phyloP scores from a whole-genome alignment of 2,888 invertebrate species.

The Orchesellides sinensis region DNA sequence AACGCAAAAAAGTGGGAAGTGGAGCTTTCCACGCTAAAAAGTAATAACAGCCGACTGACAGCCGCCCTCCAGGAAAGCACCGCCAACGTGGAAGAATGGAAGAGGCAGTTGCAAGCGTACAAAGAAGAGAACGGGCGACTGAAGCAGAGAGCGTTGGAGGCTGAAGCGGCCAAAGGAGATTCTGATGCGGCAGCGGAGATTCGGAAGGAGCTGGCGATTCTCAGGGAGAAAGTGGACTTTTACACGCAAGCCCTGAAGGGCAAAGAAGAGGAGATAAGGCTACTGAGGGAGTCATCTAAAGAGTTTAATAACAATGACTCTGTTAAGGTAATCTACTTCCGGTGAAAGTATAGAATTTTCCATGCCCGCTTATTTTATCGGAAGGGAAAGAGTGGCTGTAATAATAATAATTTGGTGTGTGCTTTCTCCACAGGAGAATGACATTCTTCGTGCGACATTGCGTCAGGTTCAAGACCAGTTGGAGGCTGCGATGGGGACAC shows the following conservation, averaged over 20 bases:
- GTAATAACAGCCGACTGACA: slow-evolving; percentile 95
- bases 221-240: slow-evolving; percentile 66
- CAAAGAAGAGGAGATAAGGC: slow-evolving; percentile 69
- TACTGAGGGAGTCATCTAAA: slow-evolving; percentile 68
- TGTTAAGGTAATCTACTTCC: slow-evolving; percentile 53
- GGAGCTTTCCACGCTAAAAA: slow-evolving; percentile 95
- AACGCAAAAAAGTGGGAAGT: slow-evolving; percentile 99
- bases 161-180: slow-evolving; percentile 75
- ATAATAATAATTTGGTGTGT: not conserved
- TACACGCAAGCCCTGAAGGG: slow-evolving; percentile 67
- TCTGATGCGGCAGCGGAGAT: slow-evolving; percentile 70
- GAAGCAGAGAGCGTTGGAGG: slow-evolving; percentile 78
- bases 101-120: slow-evolving; percentile 77
- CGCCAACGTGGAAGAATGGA: slow-evolving; percentile 98
- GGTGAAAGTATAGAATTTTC: not conserved
- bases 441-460: slow-evolving; percentile 71
- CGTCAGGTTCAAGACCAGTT: slow-evolving; percentile 85
- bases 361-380: too few relatives aligned
- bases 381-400: too few relatives aligned
- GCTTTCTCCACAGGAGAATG: slow-evolving; percentile 67
- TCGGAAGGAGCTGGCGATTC: slow-evolving; percentile 66
- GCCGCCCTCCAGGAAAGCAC: slow-evolving; percentile 97
- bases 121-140: slow-evolving; percentile 93
- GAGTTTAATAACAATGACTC: slow-evolving; percentile 69
- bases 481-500: slow-evolving; percentile 87